Conservation (phyloP, 2,797 vertebrate genomes). For the Thamnophis elegans region DNA sequence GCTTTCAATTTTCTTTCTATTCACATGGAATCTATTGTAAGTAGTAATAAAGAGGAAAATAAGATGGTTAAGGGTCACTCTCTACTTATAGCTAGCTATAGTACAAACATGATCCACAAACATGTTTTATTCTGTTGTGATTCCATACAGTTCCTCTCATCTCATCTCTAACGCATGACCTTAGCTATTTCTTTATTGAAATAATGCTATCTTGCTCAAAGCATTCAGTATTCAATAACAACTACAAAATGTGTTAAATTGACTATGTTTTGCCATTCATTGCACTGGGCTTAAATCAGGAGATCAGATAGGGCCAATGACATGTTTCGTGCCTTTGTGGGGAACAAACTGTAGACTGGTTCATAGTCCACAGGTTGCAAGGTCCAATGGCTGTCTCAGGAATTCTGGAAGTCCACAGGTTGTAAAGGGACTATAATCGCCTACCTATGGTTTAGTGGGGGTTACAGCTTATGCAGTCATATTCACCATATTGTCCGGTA, state of each 20-base stretch:
- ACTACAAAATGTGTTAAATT: background rate
- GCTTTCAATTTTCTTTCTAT: background rate
- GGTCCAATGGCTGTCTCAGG: background rate
- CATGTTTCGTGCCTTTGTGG: background rate
- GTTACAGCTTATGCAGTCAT: background rate
- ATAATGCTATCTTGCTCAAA: background rate
- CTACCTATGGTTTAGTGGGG: background rate
- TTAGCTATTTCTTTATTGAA: background rate
- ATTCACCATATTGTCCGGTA: background rate
- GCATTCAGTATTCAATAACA: background rate
- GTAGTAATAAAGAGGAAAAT: background rate
- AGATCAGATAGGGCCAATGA: background rate
- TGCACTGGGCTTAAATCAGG: background rate
- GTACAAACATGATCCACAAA: background rate
- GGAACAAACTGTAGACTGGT: background rate
- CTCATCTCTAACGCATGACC: background rate
- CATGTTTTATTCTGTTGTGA: background rate
- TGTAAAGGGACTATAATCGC: background rate
- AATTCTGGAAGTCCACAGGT: background rate
- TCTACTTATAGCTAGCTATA: background rate
- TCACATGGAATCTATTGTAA: background rate
- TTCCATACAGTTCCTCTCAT: background rate
- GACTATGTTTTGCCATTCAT: background rate
- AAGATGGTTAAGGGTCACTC: background rate
- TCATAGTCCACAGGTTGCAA: background rate